Evolutionary conservation across 2,797 vertebrate genomes (phyloP), one percentile per base, ranked within the genome.

Genomic region (Centroberyx gerrardi): DNA sequence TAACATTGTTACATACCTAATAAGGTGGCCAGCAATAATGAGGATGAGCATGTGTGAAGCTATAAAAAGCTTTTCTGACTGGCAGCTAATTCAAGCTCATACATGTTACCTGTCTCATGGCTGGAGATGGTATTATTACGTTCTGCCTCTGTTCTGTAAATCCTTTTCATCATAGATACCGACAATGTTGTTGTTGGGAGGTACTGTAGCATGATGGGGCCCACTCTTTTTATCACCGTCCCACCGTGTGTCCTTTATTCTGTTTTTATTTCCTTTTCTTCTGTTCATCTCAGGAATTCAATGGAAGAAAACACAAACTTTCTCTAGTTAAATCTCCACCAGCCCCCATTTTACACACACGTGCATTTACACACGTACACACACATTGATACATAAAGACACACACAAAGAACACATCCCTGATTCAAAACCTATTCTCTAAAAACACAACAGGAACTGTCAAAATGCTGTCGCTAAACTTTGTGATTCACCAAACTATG

Each of bases 401-500:
- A 76, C 33, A 69, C 76, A 71, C 52, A 74, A 76, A 81, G 46
- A 64, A 80, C 53, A 62, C 60, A 68, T 62, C 65, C n/a, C 40
- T 22, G 40, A 81, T 84, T 79, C 70, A 6, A 42, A 85, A 70
- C 31, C 38, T 33, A 58, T 81, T 80, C 86, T 61, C 75, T 82
- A 80, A 83, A 88, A 87, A 82, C 77, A 81, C 81, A 88, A 75
- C 80, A 52, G 87, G 81, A 85, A 79, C 78, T 78, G 83, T 89
- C 82, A 87, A 82, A 86, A 77, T 85, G 58, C 65, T 74, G 69
- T 84, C 52, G 22, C 70, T 62, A 78, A 88, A 90, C 72, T 82
- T 83, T 78, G 67, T 72, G 73, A 88, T 85, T 89, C 70, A 52
- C 87, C 71, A 87, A 92, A 87, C 81, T 65, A 88, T 89, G 88